Conservation (phyloP, 2,797 vertebrate genomes). For the Malurus splendens region DNA sequence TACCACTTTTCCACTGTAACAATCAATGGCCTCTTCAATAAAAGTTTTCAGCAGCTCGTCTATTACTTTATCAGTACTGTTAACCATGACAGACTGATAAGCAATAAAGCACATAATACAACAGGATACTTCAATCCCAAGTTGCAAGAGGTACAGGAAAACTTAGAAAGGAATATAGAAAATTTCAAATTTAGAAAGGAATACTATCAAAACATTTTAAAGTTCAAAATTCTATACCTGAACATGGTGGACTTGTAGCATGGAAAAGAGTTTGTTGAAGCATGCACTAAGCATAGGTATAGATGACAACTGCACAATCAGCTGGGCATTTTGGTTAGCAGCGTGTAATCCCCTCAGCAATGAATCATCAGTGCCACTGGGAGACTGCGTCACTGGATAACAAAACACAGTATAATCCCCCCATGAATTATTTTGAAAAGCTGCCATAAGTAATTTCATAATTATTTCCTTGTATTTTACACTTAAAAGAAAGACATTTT, state of each 20-base stretch:
- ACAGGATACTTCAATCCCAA: background rate
- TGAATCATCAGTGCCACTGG: constrained; percentile 92
- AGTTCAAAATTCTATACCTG: constrained; percentile 77
- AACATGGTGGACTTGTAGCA: constrained; percentile 97
- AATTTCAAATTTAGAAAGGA: background rate
- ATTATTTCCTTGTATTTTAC: background rate
- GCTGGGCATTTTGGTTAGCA: constrained; percentile 75
- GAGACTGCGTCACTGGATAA: constrained; percentile 83
- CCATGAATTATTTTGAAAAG: background rate
- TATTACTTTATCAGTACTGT: background rate
- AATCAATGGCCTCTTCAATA: background rate
- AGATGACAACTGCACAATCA: constrained; percentile 88
- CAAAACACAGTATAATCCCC: background rate
- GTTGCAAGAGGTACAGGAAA: background rate
- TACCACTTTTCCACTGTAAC: background rate
- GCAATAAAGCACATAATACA: background rate
- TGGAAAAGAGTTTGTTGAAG: constrained; percentile 98
- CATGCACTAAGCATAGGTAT: constrained; percentile 93
- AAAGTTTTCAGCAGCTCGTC: background rate
- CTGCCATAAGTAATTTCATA: background rate
- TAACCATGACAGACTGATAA: background rate
- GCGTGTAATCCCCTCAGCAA: constrained; percentile 86
- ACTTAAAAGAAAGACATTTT: background rate
- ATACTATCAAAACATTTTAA: background rate
- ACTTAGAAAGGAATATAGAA: background rate